A percentile compares a stretch with the other conserved stretches of the same genome.
Evolutionary conservation across 1,140 invertebrate species (phyloP).

Genomic region (Euglossa dilemma): DNA sequence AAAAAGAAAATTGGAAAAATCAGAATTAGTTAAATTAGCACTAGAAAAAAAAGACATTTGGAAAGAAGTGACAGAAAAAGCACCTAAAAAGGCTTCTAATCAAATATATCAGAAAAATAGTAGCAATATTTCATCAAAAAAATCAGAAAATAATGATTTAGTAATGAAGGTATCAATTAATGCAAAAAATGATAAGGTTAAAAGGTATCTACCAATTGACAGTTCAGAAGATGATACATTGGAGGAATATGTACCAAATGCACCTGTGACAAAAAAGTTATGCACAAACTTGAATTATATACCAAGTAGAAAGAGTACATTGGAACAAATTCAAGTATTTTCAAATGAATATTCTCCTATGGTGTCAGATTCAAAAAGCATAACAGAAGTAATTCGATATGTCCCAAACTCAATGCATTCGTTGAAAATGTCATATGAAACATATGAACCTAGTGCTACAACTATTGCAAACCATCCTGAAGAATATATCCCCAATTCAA

Average conservation of each 20-base stretch:
- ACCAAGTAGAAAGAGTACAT: slow-evolving; percentile 68
- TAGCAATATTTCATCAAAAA: neutral
- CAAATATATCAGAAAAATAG: neutral
- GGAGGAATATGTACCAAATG: slow-evolving; percentile 71
- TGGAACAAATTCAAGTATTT: slow-evolving; percentile 59
- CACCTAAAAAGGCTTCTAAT: neutral
- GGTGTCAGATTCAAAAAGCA: slow-evolving; percentile 7
- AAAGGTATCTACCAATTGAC: slow-evolving; percentile 24
- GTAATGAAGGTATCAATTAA: neutral
- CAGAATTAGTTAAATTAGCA: neutral
- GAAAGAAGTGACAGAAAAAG: slow-evolving; percentile 15
- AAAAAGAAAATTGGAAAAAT: slow-evolving; percentile 40
- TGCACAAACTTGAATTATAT: slow-evolving; percentile 64
- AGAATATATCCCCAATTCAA: slow-evolving; percentile 71
- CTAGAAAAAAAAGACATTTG: slow-evolving; percentile 5
- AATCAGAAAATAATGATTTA: neutral
- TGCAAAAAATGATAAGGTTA: slow-evolving; percentile 28
- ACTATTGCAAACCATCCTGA: slow-evolving; percentile 25
- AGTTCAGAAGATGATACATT: slow-evolving; percentile 29
- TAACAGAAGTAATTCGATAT: slow-evolving; percentile 44
- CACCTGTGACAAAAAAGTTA: slow-evolving; percentile 40
- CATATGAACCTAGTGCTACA: slow-evolving; percentile 64
- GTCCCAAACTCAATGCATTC: slow-evolving; percentile 67
- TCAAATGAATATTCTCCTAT: slow-evolving; percentile 68
- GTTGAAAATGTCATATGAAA: slow-evolving; percentile 51